Percentiles rank a stretch among this genome's conserved stretches.
Conservation (phyloP, 2,113 vertebrate genomes). For the Seriola dumerili region DNA sequence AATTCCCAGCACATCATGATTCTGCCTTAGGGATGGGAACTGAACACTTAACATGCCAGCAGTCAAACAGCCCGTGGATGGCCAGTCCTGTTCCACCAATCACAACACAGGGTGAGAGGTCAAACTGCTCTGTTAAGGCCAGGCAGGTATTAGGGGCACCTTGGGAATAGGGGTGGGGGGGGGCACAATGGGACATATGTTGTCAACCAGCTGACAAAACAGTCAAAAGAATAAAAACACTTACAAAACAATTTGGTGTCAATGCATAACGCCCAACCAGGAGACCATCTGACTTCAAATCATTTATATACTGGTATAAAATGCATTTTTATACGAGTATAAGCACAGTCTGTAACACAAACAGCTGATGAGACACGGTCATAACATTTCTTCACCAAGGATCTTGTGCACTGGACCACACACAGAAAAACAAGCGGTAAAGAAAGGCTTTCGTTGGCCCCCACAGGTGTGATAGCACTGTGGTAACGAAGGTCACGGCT, state of each 20-base stretch:
- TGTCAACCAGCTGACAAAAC: slow-evolving; percentile 63
- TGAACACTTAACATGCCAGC: slow-evolving; percentile 77
- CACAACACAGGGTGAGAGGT: slow-evolving; percentile 70
- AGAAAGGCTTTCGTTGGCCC: slow-evolving; percentile 36
- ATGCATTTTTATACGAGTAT: neutral
- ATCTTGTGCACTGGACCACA: slow-evolving; percentile 40
- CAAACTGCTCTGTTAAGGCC: slow-evolving; percentile 67
- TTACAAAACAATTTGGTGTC: slow-evolving; percentile 11
- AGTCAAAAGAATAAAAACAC: slow-evolving; percentile 30
- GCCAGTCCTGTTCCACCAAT: slow-evolving; percentile 67
- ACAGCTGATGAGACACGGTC: neutral
- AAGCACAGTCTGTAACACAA: slow-evolving; percentile 9
- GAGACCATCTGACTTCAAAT: too few species aligned
- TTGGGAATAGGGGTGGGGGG: slow-evolving; percentile 36
- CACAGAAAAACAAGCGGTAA: slow-evolving; percentile 17
- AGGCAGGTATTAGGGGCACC: slow-evolving; percentile 50
- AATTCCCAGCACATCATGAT: slow-evolving; percentile 60
- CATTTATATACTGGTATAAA: neutral
- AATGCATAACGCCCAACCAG: neutral
- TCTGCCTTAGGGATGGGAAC: slow-evolving; percentile 68
- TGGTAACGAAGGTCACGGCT: slow-evolving; percentile 57
- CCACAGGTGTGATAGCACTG: slow-evolving; percentile 72
- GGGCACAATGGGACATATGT: slow-evolving; percentile 17
- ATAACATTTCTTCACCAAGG: neutral
- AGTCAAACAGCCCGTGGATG: slow-evolving; percentile 70